Base-by-base conservation (phyloP, 2,113 vertebrate genomes). In the Seriola rivoliana region DNA sequence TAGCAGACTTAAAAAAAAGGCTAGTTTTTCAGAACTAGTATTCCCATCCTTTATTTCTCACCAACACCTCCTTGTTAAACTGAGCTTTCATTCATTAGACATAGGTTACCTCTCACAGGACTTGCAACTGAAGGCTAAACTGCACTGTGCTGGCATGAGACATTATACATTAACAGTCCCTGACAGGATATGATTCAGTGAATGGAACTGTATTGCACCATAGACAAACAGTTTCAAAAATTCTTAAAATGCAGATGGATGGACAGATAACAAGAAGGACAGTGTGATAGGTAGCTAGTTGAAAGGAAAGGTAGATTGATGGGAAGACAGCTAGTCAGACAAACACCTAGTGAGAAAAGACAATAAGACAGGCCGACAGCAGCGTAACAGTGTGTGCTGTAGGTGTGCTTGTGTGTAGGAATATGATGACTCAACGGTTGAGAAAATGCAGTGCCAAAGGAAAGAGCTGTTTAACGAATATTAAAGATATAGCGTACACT, bases 1-100 rank as follows among this genome's bases (percentile, higher is more conserved):
- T 89, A 76, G 50, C 55, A 48, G 63, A 71, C 52, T 60, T 44
- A 75, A 87, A 83, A 65, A 83, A 82, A 81, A 80, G 58, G n/a
- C 34, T 25, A 4, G 25, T 86, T 85, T 68, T 40, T 82, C 48
- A 58, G 19, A 74, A 59, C 59, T n/a, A 57, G 44, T 66, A 60
- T 75, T 44, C 21, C 57, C 23, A 64, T 54, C 44, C 42, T 60
- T 25, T 78, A 70, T 81, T 66, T 63, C 64, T 78, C 36, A 80
- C 44, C 10, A 59, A 21, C 21, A 29, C 46, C 52, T 67, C 23
- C 50, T 74, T 46, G 55, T 88, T 80, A 60, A 69, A 71, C 25
- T 16, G 19, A 85, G 66, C 3, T 42, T 58, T 70, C 59, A 69
- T 83, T 48, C 32, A 3, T 79, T 81, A 44, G 57, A 66, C 34